Percentiles rank a stretch among this genome's conserved stretches.
Evolutionary conservation across 2,797 vertebrate genomes (phyloP).

Genomic region (Choloepus didactylus): DNA sequence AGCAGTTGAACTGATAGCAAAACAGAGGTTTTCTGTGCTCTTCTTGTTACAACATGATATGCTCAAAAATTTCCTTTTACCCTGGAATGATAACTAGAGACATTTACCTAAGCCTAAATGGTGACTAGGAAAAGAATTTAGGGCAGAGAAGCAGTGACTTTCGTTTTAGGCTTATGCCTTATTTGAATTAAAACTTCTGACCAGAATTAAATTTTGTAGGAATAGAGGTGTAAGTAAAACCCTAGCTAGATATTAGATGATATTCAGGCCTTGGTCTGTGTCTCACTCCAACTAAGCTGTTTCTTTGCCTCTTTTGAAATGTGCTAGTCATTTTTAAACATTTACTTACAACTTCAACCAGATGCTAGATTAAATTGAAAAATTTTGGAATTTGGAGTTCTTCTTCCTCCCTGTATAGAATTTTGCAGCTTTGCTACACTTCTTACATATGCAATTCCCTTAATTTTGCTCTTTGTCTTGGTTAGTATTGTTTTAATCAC

Average conservation of each 20-base stretch:
- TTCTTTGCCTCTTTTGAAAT: constrained; percentile 21
- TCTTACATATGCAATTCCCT: background rate
- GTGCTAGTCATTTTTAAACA: constrained; percentile 52
- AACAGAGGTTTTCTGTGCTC: background rate
- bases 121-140: background rate
- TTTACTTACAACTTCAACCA: constrained; percentile 30
- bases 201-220: background rate
- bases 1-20: background rate
- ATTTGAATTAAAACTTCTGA: background rate
- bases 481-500: constrained; percentile 19
- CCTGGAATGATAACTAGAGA: background rate
- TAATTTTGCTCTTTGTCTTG: background rate
- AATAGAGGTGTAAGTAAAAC: background rate
- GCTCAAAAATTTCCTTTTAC: background rate
- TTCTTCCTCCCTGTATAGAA: background rate
- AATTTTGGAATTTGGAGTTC: background rate
- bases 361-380: constrained; percentile 61
- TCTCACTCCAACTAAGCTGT: background rate
- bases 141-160: background rate
- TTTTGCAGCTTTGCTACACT: constrained; percentile 43
- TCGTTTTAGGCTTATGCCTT: background rate
- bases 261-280: background rate
- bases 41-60: background rate
- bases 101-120: background rate
- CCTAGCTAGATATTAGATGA: background rate